phyloP scores from a whole-genome alignment of 2,113 vertebrate genomes.

The Vidua chalybeata region DNA sequence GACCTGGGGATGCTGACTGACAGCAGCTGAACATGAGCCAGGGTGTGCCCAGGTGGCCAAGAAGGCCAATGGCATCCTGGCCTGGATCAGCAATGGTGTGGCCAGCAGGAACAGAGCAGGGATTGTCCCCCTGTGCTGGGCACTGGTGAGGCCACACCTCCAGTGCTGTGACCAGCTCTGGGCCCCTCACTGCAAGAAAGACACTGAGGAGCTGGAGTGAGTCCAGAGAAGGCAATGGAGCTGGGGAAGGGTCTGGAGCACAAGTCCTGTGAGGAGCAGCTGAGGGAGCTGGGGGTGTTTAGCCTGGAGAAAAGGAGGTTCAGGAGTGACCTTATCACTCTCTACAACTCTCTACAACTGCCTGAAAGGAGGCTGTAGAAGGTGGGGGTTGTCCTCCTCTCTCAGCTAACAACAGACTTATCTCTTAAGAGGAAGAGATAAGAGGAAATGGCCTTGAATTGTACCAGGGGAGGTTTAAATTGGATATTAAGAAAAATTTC shows the following conservation, averaged over 20 bases:
- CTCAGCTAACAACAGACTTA: no score
- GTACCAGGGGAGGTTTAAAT: no score
- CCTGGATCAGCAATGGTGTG: not conserved
- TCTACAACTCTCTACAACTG: accelerated
- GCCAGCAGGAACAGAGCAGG: not conserved
- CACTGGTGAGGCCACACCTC: not conserved
- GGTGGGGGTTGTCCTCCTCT: accelerated
- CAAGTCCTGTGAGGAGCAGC: not conserved
- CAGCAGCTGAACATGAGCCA: not conserved
- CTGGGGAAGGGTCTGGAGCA: not conserved
- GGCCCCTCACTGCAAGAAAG: no score
- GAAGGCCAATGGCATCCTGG: not conserved
- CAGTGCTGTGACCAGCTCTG: no score
- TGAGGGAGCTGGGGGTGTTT: not conserved
- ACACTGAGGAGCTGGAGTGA: no score
- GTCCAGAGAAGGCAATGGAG: no score
- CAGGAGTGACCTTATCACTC: accelerated
- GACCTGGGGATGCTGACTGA: not conserved
- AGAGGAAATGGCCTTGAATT: no score
- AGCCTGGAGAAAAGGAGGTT: not conserved
- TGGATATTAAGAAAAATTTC: no score
- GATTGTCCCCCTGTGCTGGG: not conserved
- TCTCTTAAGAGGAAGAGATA: no score
- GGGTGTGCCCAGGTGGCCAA: not conserved
- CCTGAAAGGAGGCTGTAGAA: not conserved